phyloP scores from a whole-genome alignment of 92 coral and sea anemone genomes.

The Diadumene lineata region DNA sequence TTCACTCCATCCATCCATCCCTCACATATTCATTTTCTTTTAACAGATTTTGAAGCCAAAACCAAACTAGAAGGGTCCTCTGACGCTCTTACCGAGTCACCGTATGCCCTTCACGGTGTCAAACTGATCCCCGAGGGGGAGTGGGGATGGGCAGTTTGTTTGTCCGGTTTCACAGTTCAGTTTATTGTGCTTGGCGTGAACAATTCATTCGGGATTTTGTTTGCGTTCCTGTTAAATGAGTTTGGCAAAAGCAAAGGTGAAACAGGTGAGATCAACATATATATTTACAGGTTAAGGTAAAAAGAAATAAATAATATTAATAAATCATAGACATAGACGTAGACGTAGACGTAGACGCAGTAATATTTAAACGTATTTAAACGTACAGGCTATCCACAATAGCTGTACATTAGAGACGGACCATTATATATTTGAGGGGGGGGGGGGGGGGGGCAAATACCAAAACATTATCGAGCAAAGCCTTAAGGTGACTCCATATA shows the following conservation, averaged over 20 bases:
- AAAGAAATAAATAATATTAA: too few species aligned
- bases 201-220: constrained; percentile 78
- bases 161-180: constrained; percentile 69
- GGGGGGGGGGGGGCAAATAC: too few species aligned
- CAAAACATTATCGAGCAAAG: too few species aligned
- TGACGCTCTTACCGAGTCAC: constrained; percentile 14
- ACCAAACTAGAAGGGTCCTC: neutral
- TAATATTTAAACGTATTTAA: too few species aligned
- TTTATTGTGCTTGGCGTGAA: constrained; percentile 82
- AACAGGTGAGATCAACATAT: constrained; percentile 53
- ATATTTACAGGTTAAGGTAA: too few species aligned
- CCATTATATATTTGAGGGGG: too few species aligned
- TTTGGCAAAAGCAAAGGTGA: constrained; percentile 57
- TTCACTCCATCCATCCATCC: neutral
- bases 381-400: too few species aligned
- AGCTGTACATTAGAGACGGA: too few species aligned
- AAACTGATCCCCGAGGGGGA: constrained; percentile 45
- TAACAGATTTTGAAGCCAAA: constrained; percentile 9
- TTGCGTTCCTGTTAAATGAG: constrained; percentile 54
- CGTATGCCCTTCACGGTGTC: constrained; percentile 25
- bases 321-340: too few species aligned
- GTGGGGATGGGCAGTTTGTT: constrained; percentile 73
- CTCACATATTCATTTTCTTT: neutral
- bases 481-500: too few species aligned
- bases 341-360: too few species aligned